Evolutionary conservation across 2,113 vertebrate genomes (phyloP).

Genomic region (Apus apus): DNA sequence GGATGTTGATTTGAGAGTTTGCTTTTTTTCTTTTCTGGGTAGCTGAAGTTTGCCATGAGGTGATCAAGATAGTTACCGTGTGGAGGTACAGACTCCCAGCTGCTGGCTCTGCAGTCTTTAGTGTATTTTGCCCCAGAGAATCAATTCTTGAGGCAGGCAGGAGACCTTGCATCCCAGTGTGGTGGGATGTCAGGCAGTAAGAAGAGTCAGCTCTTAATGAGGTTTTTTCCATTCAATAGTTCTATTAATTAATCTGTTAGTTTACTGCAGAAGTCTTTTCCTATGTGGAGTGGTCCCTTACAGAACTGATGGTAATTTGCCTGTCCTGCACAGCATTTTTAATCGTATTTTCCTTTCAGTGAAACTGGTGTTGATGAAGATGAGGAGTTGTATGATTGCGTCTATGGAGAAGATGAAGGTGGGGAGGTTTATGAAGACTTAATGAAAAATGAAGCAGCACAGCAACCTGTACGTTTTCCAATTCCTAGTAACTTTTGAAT

Average conservation of each 20-base stretch:
- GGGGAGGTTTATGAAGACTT: constrained; percentile 97
- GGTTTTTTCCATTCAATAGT: not conserved
- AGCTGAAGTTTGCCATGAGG: not conserved
- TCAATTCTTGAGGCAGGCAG: not conserved
- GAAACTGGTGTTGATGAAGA: constrained; percentile 88
- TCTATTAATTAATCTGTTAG: not conserved
- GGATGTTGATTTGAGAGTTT: not conserved
- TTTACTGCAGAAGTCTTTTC: not conserved
- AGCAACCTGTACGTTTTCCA: constrained; percentile 79
- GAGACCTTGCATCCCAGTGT: not conserved
- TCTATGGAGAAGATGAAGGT: constrained; percentile 94
- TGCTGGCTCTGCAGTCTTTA: not conserved
- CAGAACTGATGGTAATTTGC: not conserved
- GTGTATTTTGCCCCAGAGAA: not conserved
- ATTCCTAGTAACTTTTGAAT: not conserved
- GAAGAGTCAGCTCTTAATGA: not conserved
- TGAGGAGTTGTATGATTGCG: constrained; percentile 94
- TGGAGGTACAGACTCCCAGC: not conserved
- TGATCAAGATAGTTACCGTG: not conserved
- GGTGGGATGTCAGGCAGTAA: not conserved
- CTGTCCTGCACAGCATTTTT: not conserved
- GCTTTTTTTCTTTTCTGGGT: not conserved
- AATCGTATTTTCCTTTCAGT: constrained; percentile 70
- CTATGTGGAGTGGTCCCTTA: not conserved
- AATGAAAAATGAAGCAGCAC: constrained; percentile 91